Evolutionary conservation across 2,888 invertebrate genomes (phyloP), one percentile per base, ranked within the genome.

Genomic region (Pollenia amentaria): DNA sequence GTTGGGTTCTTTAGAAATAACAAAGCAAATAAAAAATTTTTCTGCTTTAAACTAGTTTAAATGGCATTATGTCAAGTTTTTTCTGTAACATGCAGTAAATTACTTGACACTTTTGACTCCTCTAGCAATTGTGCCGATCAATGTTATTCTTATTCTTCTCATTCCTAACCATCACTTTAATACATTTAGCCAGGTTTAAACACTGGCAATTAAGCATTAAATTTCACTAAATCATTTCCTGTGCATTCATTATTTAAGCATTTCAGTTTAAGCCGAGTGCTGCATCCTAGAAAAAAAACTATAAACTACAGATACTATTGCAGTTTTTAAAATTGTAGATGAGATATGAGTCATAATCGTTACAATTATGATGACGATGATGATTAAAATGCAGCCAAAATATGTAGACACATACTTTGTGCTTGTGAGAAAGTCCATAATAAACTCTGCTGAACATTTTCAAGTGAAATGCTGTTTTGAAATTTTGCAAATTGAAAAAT

Each of bases 171-270:
- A 55, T 38, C 14, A 14, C 29, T 57, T 57, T n/a, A 38, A 9
- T 14, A 14, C 10, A 29, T 57, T 57, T 57, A 29, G 57, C 57
- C 29, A 57, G 14, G 9, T 14, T 57, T 38, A 29, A 29, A 38
- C 3, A 38, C n/a, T 14, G 14, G 12, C 8, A 46, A 46, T 46
- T 65, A 29, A 14, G n/a, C 40, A 21, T 46, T 46, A 46, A 67
- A 67, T 48, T 48, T 46, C 65, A 46, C 46, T 67, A n/a, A 67
- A 67, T 44, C 21, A 67, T 67, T 67, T 67, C 46, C 65, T 67
- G 44, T 48, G 9, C n/a, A 67, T 67, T 67, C 46, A 67, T 29
- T 65, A 67, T 67, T 57, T 57, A 0, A 57, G 57, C 57, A 38
- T 57, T 57, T 21, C 18, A 55, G 53, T 55, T 18, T 14, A n/a